A percentile compares a stretch with the other conserved stretches of the same genome.
These are phyloP conservation scores for Notothenia coriiceps DNA, from an alignment of 2,113 vertebrate species.

Conservation along the genomic window DNA sequence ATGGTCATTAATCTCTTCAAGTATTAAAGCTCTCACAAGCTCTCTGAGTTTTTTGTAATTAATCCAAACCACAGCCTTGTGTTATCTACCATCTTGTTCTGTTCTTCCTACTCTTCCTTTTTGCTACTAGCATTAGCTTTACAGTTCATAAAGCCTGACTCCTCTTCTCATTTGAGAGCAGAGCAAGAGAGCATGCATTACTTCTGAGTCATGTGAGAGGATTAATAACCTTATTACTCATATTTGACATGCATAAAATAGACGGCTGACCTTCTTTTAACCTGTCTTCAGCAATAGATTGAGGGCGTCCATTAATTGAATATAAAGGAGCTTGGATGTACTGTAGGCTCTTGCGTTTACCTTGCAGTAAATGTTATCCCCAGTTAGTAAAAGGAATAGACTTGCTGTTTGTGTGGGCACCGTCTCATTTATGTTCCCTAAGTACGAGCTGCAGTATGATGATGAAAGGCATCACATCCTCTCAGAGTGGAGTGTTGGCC, in stretches of 20 bases:
- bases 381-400: conserved; percentile 29
- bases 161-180: conserved; percentile 38
- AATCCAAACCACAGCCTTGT: neutral
- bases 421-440: conserved; percentile 36
- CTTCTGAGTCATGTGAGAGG: conserved; percentile 60
- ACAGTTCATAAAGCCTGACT: conserved; percentile 34
- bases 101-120: conserved; percentile 26
- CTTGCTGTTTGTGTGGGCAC: conserved; percentile 24
- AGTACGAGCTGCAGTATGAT: conserved; percentile 34
- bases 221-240: conserved; percentile 78
- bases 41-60: neutral
- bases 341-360: conserved; percentile 27
- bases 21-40: neutral
- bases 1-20: neutral
- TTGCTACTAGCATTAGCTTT: conserved; percentile 14
- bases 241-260: conserved; percentile 72
- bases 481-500: conserved; percentile 34
- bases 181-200: conserved; percentile 58
- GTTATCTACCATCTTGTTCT: neutral
- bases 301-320: conserved; percentile 73
- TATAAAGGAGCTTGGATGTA: conserved; percentile 49
- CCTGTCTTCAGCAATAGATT: conserved; percentile 52
- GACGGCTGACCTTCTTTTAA: conserved; percentile 72
- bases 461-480: conserved; percentile 40
- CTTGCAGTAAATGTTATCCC: conserved; percentile 58